Base-by-base conservation (phyloP, 2,888 invertebrate genomes). In the Calameuta idolon region DNA sequence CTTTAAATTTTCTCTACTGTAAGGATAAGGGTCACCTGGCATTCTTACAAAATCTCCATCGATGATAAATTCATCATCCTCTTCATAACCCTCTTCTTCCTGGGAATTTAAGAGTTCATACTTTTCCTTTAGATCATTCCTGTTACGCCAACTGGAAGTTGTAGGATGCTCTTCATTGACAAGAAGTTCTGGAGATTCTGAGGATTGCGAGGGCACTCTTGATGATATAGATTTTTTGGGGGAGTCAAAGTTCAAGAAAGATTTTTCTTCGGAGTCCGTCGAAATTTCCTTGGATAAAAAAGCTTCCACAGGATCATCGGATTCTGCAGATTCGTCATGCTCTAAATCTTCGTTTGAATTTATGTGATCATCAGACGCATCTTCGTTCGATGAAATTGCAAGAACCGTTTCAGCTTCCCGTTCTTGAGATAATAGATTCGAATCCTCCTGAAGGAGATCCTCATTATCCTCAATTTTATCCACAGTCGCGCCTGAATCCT, bases 11-110 rank as follows among this genome's bases (percentile, higher is more conserved):
- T 87, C 85, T 34, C 81, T 81, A 37, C 81, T 87, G 76, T 85
- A 89, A 0, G 89, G 89, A 69, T 88, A 89, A 30, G 85, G 85
- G 77, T 89, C 89, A 11, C 87, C 89, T 0, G 85, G 84, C 3
- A 87, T 34, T 37, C 80, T 84, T 1, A 87, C 69, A 30, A 85
- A 86, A 30, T 85, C 79, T 71, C 33, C 71, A 12, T 71, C 31
- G 12, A 34, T 34, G 23, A 33, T 12, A 23, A 71, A 15, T 34
- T 71, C 71, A 15, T 71, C 71, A 9, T 71, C 71, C 33, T 71
- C 71, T 31, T 82, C 77, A 68, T 81, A 80, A 73, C 71, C 76
- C 0, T 80, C 79, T 1, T 77, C 73, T 4, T 69, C 55, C 2
- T 55, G 55, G 23, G 55, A 55, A 55, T 55, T 55, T 1, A 9